Conservation (phyloP, 1,140 invertebrate species). For the Sminthurides bifidus region DNA sequence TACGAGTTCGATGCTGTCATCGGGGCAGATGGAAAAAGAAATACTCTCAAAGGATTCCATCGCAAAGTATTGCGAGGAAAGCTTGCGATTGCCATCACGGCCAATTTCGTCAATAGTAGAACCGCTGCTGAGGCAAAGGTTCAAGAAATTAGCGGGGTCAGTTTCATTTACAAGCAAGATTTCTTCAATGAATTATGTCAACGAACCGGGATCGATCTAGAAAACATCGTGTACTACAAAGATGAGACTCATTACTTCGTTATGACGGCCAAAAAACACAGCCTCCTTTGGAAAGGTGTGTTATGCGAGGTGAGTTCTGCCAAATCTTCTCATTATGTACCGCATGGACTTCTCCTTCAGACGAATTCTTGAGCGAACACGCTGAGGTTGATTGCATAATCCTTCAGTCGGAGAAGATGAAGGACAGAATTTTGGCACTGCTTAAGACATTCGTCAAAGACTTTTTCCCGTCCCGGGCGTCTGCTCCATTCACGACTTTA, state of each 20-base stretch:
- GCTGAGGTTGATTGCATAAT: no score
- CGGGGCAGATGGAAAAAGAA: slow-evolving; percentile 47
- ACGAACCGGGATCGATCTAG: slow-evolving; percentile 45
- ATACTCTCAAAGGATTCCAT: slow-evolving; percentile 43
- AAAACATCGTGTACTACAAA: slow-evolving; percentile 50
- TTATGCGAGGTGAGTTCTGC: slow-evolving; percentile 36
- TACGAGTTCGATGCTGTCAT: slow-evolving; percentile 48
- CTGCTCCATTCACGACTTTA: no score
- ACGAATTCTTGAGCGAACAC: no score
- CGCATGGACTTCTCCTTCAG: no score
- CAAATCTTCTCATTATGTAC: slow-evolving; percentile 2
- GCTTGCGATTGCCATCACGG: slow-evolving; percentile 49
- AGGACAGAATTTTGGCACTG: no score
- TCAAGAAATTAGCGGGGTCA: slow-evolving; percentile 46
- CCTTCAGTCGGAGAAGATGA: no score
- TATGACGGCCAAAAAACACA: slow-evolving; percentile 49
- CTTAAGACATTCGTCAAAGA: no score
- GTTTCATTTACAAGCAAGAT: slow-evolving; percentile 45
- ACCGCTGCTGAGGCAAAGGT: slow-evolving; percentile 41
- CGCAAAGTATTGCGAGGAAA: slow-evolving; percentile 48
- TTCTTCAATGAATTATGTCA: slow-evolving; percentile 42
- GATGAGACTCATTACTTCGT: slow-evolving; percentile 46
- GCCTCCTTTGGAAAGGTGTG: slow-evolving; percentile 45
- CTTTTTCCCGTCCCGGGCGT: no score
- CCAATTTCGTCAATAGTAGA: slow-evolving; percentile 47